Evolutionary conservation across 2,113 vertebrate species (phyloP), one percentile per base, ranked within the genome.

Genomic region (Megaceryle torquata): DNA sequence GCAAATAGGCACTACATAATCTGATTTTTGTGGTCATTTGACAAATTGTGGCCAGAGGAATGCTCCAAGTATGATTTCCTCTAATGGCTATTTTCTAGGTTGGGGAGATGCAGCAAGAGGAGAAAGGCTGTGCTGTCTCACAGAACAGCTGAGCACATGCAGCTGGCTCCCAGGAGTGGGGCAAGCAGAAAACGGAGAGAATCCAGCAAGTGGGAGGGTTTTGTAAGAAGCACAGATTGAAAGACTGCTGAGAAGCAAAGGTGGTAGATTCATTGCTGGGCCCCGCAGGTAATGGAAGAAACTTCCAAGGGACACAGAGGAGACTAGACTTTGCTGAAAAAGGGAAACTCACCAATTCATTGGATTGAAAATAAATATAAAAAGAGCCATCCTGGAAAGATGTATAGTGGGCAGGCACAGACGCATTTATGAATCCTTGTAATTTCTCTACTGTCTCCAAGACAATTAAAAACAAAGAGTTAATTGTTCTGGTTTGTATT

Each of bases 71-170:
- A 43, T 78, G 64, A 51, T 84, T 81, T 88, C 76, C 67, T 88
- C 29, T 78, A 60, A 51, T 29, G 67, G 65, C 56, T 68, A 10
- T 86, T 92, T 86, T 95, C 72, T 89, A 78, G 91, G 86, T 82
- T 77, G 82, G 72, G 29, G 43, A 84, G 56, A 67, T 20, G 28
- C 41, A 84, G 56, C 19, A 77, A 68, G 35, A 82, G 48, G n/a
- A 82, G 35, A 61, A 88, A 59, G 9, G 51, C n/a, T 72, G 50
- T 31, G 63, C 46, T 77, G 43, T 39, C 70, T 86, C 69, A 57
- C 19, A 18, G 69, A 86, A 67, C 21, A 77, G 59, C 46, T 5
- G 3, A 70, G n/a, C 63, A 54, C 9, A 21, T 26, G 54, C 46
- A 81, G 37, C 6, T 0, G 35, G 43, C 39, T 82, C 29, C 51